Base-by-base conservation (phyloP, 2,113 vertebrate species). In the Syngnathoides biaculeatus region DNA sequence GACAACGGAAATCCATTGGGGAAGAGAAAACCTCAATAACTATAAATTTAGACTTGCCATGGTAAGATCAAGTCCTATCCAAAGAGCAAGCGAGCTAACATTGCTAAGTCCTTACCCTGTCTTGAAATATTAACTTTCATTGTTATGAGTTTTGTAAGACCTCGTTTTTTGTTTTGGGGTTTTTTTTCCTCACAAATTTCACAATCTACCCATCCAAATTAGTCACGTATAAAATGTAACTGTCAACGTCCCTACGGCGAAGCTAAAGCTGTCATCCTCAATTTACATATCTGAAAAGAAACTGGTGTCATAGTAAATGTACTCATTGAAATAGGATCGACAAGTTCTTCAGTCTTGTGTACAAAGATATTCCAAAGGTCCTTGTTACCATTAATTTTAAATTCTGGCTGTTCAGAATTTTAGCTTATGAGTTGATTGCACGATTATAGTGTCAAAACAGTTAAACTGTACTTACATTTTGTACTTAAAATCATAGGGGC, bases 21-120 rank as follows among this genome's bases (percentile, higher is more conserved):
- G 24, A n/a, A 8, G n/a, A 42, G 65, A 68, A 53, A 53, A 0
- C 0, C 13, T 26, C 27, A 24, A 56, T 65, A 62, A 30, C 2
- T 13, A 48, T 64, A 39, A 43, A 56, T 72, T 45, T 43, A 19
- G 40, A 58, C 39, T 50, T 42, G 65, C 68, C n/a, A 75, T 52
- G 85, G 86, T 88, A 84, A 86, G 86, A 73, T 4, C 52, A 64
- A 52, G 19, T 15, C 59, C 47, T 71, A 50, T 68, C 68, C 26
- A 67, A 24, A 65, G 50, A 67, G 63, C 47, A 13, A 65, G 53
- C 14, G 27, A 55, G 80, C 73, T 83, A 83, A 55, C 60, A 13
- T 26, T 65, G 86, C 76, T 84, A 84, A 26, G n/a, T n/a, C 64
- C 52, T 62, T 24, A 61, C 38, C 27, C 52, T 39, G 52, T 45